A percentile compares a stretch with the other conserved stretches of the same genome.
Evolutionary conservation across 92 coral and sea anemone species (phyloP).

Genomic region (Muricea muricata): DNA sequence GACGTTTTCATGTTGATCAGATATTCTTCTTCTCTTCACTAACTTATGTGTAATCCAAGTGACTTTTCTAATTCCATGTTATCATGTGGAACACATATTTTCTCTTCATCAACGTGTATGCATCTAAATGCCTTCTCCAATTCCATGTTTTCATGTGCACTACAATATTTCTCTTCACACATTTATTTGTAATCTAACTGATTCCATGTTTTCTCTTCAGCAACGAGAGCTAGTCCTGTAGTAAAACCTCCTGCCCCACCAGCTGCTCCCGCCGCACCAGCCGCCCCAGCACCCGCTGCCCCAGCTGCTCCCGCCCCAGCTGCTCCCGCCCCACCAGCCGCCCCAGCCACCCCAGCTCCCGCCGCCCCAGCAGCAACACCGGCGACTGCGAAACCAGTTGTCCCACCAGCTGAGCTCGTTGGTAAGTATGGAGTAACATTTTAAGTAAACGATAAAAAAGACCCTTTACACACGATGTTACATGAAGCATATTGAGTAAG

Average conservation of each 20-base stretch:
- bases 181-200: too few relatives aligned
- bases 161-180: too few relatives aligned
- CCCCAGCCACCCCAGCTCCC: background rate
- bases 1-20: too few relatives aligned
- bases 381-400: background rate
- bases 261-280: background rate
- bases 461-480: background rate
- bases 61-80: too few relatives aligned
- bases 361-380: background rate
- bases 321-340: background rate
- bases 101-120: too few relatives aligned
- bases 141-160: too few relatives aligned
- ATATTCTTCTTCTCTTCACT: too few relatives aligned
- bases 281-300: background rate
- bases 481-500: too few relatives aligned
- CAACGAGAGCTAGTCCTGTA: background rate
- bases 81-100: too few relatives aligned
- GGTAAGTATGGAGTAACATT: background rate
- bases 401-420: slow-evolving; percentile 26
- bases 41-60: too few relatives aligned
- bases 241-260: background rate
- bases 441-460: background rate
- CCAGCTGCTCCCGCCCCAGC: background rate
- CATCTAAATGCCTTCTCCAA: too few relatives aligned
- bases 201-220: background rate